Evolutionary conservation across 2,888 invertebrate genomes (phyloP).

Genomic region (Ypsolopha scabrella): DNA sequence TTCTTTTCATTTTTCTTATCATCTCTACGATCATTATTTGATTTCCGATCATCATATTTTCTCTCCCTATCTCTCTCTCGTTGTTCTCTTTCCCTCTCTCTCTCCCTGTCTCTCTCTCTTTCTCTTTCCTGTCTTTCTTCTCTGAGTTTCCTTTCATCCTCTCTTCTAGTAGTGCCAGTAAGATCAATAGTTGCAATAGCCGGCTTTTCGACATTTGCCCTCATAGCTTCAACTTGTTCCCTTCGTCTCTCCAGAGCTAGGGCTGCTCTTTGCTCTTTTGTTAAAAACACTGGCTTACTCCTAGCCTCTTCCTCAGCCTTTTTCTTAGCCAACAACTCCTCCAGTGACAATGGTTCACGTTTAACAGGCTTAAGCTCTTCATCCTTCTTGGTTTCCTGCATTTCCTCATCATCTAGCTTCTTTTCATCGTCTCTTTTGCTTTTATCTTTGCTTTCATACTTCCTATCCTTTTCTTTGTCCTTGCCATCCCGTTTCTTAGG

Average conservation of each 20-base stretch:
- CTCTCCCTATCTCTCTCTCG: constrained; percentile 70
- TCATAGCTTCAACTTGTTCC: constrained; percentile 87
- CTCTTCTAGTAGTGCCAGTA: constrained; percentile 61
- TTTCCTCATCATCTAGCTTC: constrained; percentile 45
- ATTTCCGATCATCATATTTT: constrained; percentile 64
- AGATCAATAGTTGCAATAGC: constrained; percentile 54
- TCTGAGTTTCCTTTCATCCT: constrained; percentile 47
- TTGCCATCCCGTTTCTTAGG: constrained; percentile 53
- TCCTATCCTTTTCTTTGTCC: constrained; percentile 37
- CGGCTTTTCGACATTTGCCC: constrained; percentile 72
- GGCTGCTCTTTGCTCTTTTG: constrained; percentile 94
- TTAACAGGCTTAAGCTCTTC: constrained; percentile 44
- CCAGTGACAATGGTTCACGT: constrained; percentile 92
- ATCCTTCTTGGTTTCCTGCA: constrained; percentile 46
- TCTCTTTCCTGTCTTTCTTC: constrained; percentile 54
- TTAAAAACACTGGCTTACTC: constrained; percentile 96
- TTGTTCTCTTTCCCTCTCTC: constrained; percentile 74
- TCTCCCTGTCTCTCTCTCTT: constrained; percentile 52
- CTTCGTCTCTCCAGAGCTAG: constrained; percentile 91
- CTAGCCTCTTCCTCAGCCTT: constrained; percentile 95
- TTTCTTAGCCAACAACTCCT: constrained; percentile 95
- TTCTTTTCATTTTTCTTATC: constrained; percentile 51
- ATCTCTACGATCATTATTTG: constrained; percentile 57
- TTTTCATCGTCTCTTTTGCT: constrained; percentile 37
- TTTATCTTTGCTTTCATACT: constrained; percentile 54